Percentiles rank a stretch among this genome's conserved stretches.
phyloP scores from a whole-genome alignment of 2,888 invertebrate species.

The Itoplectis maculator region DNA sequence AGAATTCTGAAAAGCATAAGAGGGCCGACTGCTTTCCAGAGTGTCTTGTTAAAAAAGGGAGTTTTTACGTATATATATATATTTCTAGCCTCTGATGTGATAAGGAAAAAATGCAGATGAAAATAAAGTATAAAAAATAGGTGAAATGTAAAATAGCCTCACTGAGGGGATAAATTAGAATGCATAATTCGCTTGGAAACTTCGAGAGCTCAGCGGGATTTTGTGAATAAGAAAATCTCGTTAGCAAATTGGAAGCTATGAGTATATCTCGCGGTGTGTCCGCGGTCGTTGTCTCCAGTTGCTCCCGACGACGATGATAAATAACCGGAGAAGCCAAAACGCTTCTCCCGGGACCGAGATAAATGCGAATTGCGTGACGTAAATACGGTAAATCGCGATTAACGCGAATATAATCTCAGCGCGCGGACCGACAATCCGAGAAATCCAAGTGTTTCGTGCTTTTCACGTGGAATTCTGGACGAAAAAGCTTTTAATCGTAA shows the following conservation, averaged over 20 bases:
- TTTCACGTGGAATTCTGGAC: neutral
- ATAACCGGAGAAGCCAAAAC: conserved; percentile 6
- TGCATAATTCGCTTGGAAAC: neutral
- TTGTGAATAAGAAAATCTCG: neutral
- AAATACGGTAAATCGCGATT: conserved; percentile 36
- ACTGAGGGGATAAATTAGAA: neutral
- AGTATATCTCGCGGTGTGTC: neutral
- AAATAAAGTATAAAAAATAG: neutral
- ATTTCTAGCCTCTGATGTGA: neutral
- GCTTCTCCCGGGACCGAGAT: conserved; percentile 1
- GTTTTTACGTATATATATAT: too few species aligned
- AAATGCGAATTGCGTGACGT: conserved; percentile 31
- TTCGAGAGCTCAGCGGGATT: neutral
- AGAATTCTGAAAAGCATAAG: neutral
- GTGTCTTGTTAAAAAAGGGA: neutral
- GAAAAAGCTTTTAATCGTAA: neutral
- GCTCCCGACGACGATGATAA: conserved; percentile 16
- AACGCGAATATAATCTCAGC: conserved; percentile 15
- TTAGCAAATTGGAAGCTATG: conserved; percentile 40
- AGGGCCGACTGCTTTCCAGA: neutral
- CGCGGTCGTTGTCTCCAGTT: neutral
- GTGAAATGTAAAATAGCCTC: neutral
- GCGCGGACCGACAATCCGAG: neutral
- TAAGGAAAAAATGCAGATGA: neutral
- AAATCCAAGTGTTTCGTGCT: neutral